Percentiles rank a stretch among this genome's conserved stretches.
These are phyloP conservation scores for Caerostris darwini DNA, from an alignment of 1,140 invertebrate species.

Conservation along the genomic window DNA sequence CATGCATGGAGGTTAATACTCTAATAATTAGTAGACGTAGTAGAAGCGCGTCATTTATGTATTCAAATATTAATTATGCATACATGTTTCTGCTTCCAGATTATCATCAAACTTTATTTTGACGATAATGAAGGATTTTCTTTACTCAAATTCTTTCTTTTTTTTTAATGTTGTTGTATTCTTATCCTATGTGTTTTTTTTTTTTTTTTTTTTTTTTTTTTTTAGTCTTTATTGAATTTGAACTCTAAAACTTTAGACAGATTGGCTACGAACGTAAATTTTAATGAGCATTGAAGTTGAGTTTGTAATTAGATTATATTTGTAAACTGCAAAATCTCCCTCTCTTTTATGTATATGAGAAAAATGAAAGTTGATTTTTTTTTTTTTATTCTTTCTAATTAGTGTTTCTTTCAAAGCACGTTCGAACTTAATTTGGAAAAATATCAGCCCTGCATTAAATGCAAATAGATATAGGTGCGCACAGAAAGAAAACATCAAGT, in stretches of 20 bases:
- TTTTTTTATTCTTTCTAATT: neutral
- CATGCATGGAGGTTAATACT: conserved; percentile 17
- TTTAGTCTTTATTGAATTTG: conserved; percentile 61
- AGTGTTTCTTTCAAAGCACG: neutral
- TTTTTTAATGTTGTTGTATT: neutral
- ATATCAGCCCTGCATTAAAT: neutral
- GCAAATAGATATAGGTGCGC: neutral
- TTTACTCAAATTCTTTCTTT: neutral
- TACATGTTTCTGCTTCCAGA: conserved; percentile 51
- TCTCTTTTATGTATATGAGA: neutral
- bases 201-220: neutral
- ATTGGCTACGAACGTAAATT: conserved; percentile 47
- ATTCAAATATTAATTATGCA: conserved; percentile 76
- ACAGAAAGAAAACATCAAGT: too few relatives aligned
- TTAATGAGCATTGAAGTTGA: conserved; percentile 46
- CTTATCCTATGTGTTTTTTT: neutral
- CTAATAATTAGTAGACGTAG: conserved; percentile 30
- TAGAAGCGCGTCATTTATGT: conserved; percentile 48
- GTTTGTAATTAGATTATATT: conserved; percentile 67
- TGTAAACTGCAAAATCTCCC: neutral
- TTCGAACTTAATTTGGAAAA: neutral
- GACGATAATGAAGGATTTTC: conserved; percentile 56
- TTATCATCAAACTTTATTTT: conserved; percentile 69
- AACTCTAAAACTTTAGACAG: conserved; percentile 51
- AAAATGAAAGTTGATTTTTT: neutral